phyloP scores from a whole-genome alignment of 1,140 invertebrate genomes.

The Sesamia nonagrioides region DNA sequence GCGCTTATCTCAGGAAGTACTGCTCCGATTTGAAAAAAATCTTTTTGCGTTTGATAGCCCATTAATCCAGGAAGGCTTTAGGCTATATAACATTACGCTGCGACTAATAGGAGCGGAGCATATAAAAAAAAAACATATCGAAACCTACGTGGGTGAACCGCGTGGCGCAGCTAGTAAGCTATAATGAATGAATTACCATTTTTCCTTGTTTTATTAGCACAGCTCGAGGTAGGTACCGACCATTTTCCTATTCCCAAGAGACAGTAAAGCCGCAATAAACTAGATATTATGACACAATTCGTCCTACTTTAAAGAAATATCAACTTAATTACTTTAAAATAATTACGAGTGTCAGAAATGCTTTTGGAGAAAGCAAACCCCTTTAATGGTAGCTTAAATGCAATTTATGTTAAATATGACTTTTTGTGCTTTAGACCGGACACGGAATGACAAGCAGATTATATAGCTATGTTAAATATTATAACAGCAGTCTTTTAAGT shows the following conservation, averaged over 20 bases:
- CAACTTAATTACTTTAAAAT: slow-evolving; percentile 7
- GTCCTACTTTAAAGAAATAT: slow-evolving; percentile 7
- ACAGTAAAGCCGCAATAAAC: not conserved
- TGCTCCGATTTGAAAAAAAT: too few relatives aligned
- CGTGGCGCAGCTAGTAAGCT: not conserved
- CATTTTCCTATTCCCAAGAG: not conserved
- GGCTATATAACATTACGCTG: too few relatives aligned
- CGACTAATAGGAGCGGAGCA: too few relatives aligned
- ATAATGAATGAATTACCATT: not conserved
- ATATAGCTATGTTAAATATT: slow-evolving; percentile 6
- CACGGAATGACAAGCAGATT: not conserved
- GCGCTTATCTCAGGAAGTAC: too few relatives aligned
- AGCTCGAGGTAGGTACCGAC: not conserved
- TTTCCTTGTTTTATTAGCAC: not conserved
- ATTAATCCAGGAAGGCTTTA: too few relatives aligned
- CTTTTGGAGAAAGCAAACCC: not conserved
- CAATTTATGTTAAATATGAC: not conserved
- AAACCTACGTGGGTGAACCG: too few relatives aligned
- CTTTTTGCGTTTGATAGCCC: too few relatives aligned
- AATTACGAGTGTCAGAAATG: not conserved
- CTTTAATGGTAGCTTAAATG: not conserved
- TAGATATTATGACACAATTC: not conserved
- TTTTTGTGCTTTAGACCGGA: not conserved
- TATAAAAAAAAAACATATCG: too few relatives aligned
- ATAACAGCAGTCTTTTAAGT: slow-evolving; percentile 1